These are phyloP conservation scores for Laspeyria flexula DNA, from an alignment of 2,888 invertebrate species.

Conservation along the genomic window DNA sequence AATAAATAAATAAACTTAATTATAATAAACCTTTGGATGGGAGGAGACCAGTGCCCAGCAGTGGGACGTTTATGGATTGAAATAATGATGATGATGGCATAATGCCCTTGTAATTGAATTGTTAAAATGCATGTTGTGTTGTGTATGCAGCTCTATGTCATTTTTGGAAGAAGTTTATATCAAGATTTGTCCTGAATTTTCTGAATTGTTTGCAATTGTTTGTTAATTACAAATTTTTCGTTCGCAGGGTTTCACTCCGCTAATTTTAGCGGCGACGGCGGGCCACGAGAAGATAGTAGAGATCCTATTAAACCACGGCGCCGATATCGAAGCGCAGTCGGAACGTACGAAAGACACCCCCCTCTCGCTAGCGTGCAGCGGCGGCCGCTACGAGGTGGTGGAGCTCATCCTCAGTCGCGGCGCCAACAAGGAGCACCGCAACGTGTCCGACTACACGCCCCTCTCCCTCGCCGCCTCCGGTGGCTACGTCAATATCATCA, in stretches of 20 bases:
- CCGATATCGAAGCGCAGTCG: slow-evolving; percentile 99
- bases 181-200: too few relatives aligned
- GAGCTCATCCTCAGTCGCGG: slow-evolving; percentile 95
- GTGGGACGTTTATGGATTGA: too few relatives aligned
- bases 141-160: too few relatives aligned
- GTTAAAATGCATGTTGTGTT: too few relatives aligned
- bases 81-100: too few relatives aligned
- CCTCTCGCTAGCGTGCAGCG: slow-evolving; percentile 98
- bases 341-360: slow-evolving; percentile 99
- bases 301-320: slow-evolving; percentile 95
- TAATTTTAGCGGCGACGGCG: slow-evolving; percentile 98
- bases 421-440: slow-evolving; percentile 99
- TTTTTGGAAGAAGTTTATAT: too few relatives aligned
- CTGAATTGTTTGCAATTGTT: too few relatives aligned
- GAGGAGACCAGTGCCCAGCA: too few relatives aligned
- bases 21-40: too few relatives aligned
- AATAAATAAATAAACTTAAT: too few relatives aligned
- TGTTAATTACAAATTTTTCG: too few relatives aligned
- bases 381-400: slow-evolving; percentile 97
- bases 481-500: slow-evolving; percentile 99
- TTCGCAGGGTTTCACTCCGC: slow-evolving; percentile 95
- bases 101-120: too few relatives aligned
- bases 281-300: slow-evolving; percentile 94
- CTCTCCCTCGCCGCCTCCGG: slow-evolving; percentile 99
- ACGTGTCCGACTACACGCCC: slow-evolving; percentile 99